Evolutionary conservation across 2,113 vertebrate species (phyloP).

Genomic region (Podocnemis expansa): DNA sequence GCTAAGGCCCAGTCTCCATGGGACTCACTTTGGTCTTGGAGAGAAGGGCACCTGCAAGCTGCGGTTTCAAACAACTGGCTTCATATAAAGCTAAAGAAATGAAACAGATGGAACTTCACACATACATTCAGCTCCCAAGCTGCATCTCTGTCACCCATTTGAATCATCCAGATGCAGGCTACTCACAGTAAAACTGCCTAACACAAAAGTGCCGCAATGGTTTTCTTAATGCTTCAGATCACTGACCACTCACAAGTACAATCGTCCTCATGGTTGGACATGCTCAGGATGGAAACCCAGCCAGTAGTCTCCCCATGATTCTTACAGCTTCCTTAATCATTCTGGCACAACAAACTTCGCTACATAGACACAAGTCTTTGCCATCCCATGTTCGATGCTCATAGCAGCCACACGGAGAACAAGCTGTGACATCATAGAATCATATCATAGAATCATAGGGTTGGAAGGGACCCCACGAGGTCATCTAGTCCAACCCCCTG

Average conservation of each 20-base stretch:
- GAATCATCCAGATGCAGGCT: not conserved
- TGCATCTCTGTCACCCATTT: not conserved
- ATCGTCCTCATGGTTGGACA: not conserved
- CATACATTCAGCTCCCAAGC: not conserved
- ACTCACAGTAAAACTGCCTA: not conserved
- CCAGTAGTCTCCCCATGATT: not conserved
- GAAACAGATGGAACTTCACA: not conserved
- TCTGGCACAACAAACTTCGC: not conserved
- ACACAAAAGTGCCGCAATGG: not conserved
- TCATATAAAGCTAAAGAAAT: not conserved
- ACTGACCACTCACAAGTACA: not conserved
- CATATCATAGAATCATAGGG: too few relatives aligned
- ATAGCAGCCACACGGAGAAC: not conserved
- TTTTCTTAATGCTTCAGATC: not conserved
- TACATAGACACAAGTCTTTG: not conserved
- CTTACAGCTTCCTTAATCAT: not conserved
- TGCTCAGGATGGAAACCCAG: not conserved
- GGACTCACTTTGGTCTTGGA: not conserved
- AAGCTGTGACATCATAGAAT: too few relatives aligned
- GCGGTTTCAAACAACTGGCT: not conserved
- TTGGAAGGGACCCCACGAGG: too few relatives aligned
- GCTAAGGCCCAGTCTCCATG: not conserved
- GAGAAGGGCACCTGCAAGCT: not conserved
- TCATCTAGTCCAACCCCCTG: too few relatives aligned
- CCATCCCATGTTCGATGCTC: not conserved